phyloP scores from a whole-genome alignment of 2,113 vertebrate species.

The Myotis davidii region DNA sequence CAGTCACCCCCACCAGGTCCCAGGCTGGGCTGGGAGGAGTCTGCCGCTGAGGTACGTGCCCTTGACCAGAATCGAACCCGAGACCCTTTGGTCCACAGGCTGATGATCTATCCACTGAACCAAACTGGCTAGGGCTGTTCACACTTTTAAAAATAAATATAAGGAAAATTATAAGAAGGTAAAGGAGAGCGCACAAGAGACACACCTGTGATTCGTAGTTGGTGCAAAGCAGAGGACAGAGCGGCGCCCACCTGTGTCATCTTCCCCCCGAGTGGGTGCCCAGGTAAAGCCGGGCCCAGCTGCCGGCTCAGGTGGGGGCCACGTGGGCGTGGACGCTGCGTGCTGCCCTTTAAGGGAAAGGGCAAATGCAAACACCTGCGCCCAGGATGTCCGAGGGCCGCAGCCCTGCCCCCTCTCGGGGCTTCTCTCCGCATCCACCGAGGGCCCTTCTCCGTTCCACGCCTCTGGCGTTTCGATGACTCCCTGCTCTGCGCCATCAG shows the following conservation, averaged over 20 bases:
- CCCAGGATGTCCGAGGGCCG: too few relatives aligned
- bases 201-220: accelerated
- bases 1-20: too few relatives aligned
- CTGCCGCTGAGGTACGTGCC: too few relatives aligned
- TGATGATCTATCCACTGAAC: too few relatives aligned
- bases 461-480: background rate
- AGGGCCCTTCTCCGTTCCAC: background rate
- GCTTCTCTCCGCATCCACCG: background rate
- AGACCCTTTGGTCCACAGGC: too few relatives aligned
- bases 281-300: background rate
- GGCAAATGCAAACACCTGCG: too few relatives aligned
- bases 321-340: background rate
- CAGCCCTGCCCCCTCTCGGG: background rate
- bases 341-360: too few relatives aligned
- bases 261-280: background rate
- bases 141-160: background rate
- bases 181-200: background rate
- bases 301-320: background rate
- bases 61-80: too few relatives aligned
- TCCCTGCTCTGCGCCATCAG: background rate
- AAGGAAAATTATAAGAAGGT: background rate
- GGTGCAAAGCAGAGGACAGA: background rate
- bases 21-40: too few relatives aligned
- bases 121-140: background rate
- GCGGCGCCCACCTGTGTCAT: background rate